Base-by-base conservation (phyloP, 1,140 invertebrate genomes). In the Diprion similis region DNA sequence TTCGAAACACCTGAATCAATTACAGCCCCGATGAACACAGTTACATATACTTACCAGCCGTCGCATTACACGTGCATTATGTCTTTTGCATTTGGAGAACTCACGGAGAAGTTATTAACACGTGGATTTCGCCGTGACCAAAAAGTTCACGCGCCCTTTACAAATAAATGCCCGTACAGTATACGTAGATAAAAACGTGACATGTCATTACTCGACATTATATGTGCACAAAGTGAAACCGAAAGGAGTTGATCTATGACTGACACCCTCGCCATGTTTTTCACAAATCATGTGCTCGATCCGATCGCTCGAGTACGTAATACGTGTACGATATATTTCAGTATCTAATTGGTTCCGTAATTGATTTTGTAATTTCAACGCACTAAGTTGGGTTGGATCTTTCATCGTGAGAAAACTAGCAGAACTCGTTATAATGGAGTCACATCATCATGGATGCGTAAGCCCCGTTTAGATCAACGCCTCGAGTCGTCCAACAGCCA, bases 341-440 rank as follows among this genome's bases (percentile, higher is more conserved):
- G 24, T 37, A 6, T 8, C 51, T 59, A 59, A 59, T 17, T 59
- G 51, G 51, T 8, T 59, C 51, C 11, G 6, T 17, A 6, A 59
- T 59, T 59, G 51, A 59, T 59, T 59, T 59, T 59, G 51, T 59
- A 59, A 59, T 59, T 59, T 59, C 6, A 59, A 59, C 51, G 24
- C 24, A 37, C 24, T 6, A 37, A 1, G 24, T 37, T 37, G 24
- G 2, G 24, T 37, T n/a, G n/a, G n/a, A 37, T 37, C 24, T 6
- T 3, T 37, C 24, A 59, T 37, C 51, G 51, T 59, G 51, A 59
- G 51, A 59, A 59, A 59, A 59, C 51, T 4, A 59, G 51, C 11
- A 59, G 24, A 59, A 59, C 51, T 59, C 51, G 51, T 59, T 15
- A 37, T 37, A 37, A 6, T 37, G 24, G 24, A 37, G 9, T 59